A percentile compares a stretch with the other conserved stretches of the same genome.
Conservation (phyloP, 2,888 invertebrate genomes). For the Octodonta nipae region DNA sequence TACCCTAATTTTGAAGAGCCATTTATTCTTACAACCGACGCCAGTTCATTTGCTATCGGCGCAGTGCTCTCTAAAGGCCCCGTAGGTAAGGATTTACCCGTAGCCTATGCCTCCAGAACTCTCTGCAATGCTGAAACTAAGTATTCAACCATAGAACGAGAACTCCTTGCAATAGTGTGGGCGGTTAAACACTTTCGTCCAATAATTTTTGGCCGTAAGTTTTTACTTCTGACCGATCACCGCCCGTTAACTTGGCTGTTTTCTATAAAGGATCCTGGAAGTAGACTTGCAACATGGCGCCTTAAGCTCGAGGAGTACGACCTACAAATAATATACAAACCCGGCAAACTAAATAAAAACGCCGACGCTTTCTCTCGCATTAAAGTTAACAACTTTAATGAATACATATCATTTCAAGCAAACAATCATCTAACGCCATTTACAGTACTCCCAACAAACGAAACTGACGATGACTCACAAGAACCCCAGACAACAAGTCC, state of each 20-base stretch:
- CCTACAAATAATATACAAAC: background rate
- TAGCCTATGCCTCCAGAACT: background rate
- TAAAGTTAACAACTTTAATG: no score
- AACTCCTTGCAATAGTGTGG: background rate
- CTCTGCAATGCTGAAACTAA: background rate
- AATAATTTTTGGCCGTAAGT: background rate
- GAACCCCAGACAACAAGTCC: no score
- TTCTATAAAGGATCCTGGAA: background rate
- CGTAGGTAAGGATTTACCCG: background rate
- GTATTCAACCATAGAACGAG: background rate
- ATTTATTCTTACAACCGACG: constrained; percentile 1
- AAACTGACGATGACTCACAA: no score
- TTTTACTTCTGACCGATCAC: background rate
- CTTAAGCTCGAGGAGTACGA: background rate
- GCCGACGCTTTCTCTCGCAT: no score
- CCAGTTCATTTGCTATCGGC: background rate
- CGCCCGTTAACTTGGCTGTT: background rate
- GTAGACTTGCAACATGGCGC: background rate
- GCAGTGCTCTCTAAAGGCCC: background rate
- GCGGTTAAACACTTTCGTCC: background rate
- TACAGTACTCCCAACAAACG: no score
- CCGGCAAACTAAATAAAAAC: constrained; percentile 1
- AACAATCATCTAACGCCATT: no score
- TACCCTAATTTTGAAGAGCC: background rate
- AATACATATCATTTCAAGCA: no score